These are phyloP conservation scores for Apeltes quadracus DNA, from an alignment of 2,113 vertebrate genomes.

Conservation along the genomic window DNA sequence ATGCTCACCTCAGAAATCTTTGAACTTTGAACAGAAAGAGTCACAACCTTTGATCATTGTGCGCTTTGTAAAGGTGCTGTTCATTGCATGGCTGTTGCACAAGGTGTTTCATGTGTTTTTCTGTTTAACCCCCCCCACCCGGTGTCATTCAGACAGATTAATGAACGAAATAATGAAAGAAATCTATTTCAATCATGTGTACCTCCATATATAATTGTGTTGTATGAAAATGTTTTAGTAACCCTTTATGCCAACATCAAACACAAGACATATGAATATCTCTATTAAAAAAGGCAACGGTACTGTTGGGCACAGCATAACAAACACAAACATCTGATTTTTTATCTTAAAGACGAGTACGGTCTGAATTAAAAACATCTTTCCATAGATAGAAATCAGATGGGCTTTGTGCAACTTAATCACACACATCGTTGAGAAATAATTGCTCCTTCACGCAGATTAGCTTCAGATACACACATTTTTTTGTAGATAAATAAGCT, in stretches of 20 bases:
- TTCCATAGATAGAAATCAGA: background rate
- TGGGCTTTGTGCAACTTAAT: background rate
- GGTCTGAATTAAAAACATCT: background rate
- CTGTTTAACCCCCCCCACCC: background rate
- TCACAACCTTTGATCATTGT: constrained; percentile 6
- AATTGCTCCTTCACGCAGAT: background rate
- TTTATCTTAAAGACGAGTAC: background rate
- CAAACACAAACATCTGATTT: background rate
- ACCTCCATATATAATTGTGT: background rate
- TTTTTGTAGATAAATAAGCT: background rate
- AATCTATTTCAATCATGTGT: background rate
- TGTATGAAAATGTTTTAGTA: background rate
- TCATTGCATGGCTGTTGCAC: constrained; percentile 30
- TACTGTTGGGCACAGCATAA: background rate
- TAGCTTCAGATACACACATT: background rate
- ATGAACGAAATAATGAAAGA: background rate
- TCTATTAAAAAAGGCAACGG: background rate
- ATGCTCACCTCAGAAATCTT: constrained; percentile 12
- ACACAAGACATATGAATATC: background rate
- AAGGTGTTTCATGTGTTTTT: constrained; percentile 20
- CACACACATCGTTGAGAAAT: background rate
- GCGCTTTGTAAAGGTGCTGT: constrained; percentile 5
- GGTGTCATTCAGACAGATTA: background rate
- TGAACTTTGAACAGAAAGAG: too few relatives aligned
- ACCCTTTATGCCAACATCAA: background rate